phyloP scores from a whole-genome alignment of 2,888 invertebrate species.

The Hecatera dysodea region DNA sequence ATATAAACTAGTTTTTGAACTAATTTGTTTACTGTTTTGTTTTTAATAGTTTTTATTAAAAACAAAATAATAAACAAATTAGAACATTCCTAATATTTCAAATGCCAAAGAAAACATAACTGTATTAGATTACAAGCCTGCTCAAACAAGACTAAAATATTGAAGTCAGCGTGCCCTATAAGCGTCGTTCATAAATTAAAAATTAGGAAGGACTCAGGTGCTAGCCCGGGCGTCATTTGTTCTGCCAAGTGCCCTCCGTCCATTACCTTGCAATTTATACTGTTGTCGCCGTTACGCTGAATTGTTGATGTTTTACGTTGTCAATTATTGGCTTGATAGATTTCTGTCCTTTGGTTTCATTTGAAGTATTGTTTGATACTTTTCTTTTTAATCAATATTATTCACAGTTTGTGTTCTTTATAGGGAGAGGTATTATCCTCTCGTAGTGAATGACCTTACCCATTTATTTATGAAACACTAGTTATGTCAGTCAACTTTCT shows the following conservation, averaged over 20 bases:
- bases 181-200: constrained; percentile 25
- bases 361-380: no score
- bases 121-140: background rate
- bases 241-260: constrained; percentile 56
- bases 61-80: no score
- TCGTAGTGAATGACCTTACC: no score
- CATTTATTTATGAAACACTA: no score
- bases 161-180: background rate
- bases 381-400: no score
- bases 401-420: no score
- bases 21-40: no score
- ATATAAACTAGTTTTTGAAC: background rate
- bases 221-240: constrained; percentile 28
- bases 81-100: background rate
- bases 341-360: constrained; percentile 31
- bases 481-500: no score
- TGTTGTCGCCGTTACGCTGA: constrained; percentile 52
- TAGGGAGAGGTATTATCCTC: no score
- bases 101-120: background rate
- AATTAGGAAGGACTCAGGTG: constrained; percentile 54
- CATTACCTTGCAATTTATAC: constrained; percentile 67
- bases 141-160: background rate
- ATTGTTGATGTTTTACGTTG: constrained; percentile 69
- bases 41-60: no score
- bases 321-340: constrained; percentile 52